Evolutionary conservation across 2,888 invertebrate species (phyloP).

Genomic region (Cephus rjabovi): DNA sequence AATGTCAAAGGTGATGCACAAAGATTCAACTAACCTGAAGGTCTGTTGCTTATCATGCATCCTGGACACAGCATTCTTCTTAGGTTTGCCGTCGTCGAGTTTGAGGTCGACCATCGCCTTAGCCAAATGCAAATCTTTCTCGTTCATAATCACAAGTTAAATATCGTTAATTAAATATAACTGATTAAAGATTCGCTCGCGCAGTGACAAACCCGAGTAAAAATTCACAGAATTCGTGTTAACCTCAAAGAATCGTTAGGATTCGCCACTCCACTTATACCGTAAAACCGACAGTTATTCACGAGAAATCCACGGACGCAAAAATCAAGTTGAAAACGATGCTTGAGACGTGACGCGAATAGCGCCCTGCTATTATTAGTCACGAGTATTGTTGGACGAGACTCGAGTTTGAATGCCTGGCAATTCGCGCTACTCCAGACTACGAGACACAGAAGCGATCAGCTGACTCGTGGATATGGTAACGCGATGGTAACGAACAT

Average conservation of each 20-base stretch:
- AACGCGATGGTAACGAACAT: not conserved
- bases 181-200: not conserved
- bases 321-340: not conserved
- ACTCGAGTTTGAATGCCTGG: not conserved
- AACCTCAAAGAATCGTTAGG: not conserved
- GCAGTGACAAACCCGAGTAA: not conserved
- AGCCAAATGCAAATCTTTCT: constrained; percentile 79
- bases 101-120: constrained; percentile 73
- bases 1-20: not conserved
- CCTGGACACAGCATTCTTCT: constrained; percentile 74
- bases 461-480: constrained; percentile 1
- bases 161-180: not conserved
- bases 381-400: not conserved
- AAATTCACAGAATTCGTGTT: not conserved
- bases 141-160: constrained; percentile 71
- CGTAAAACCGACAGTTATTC: not conserved
- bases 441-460: not conserved
- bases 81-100: constrained; percentile 67
- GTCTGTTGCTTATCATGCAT: constrained; percentile 77
- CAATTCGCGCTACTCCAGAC: constrained; percentile 2
- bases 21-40: constrained; percentile 69
- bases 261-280: not conserved
- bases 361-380: constrained; percentile 2
- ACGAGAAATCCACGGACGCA: not conserved
- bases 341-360: constrained; percentile 1